Base-by-base conservation (phyloP, 2,888 invertebrate genomes). In the Hymenopus coronatus region DNA sequence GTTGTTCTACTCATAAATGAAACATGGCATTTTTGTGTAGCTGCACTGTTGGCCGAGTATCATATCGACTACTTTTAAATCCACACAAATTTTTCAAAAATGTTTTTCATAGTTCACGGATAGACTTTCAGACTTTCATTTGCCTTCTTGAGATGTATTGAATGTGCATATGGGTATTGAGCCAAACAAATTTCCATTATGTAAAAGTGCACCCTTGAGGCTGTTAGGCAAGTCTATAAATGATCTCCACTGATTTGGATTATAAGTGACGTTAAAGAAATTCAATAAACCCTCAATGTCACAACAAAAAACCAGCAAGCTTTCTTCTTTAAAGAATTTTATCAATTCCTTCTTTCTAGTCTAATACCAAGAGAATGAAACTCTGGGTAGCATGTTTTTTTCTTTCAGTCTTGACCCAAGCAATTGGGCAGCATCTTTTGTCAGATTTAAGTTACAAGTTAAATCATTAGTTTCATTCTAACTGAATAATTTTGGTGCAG, bases 21-120 rank as follows among this genome's bases (percentile, higher is more conserved):
- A n/a, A n/a, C n/a, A n/a, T n/a, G n/a, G n/a, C n/a, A n/a, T 83
- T 83, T 83, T 83, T 83, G 14, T 84, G 84, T 84, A 84, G 84
- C 28, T 28, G 84, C 30, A 84, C 33, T 84, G 84, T 84, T 84
- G 84, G 25, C 84, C 28, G 33, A 84, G 84, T 84, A 84, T 30
- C 84, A 84, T 84, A 33, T 8, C 8, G 33, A 27, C 83, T 15
- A 83, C 83, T 83, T 83, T 83, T 83, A 83, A 83, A 83, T 83
- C 83, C n/a, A 27, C 83, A 83, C 83, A 83, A 25, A 83, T 83
- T 83, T 25, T 83, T 28, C 83, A 83, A 83, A 28, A 9, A 83
- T 84, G 30, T 84, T 84, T 84, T 28, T 84, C 84, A 28, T 84
- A 84, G 84, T 84, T 84, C 84, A 84, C 25, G 30, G 28, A 84